phyloP scores from a whole-genome alignment of 2,113 vertebrate genomes.

The Prionailurus bengalensis region DNA sequence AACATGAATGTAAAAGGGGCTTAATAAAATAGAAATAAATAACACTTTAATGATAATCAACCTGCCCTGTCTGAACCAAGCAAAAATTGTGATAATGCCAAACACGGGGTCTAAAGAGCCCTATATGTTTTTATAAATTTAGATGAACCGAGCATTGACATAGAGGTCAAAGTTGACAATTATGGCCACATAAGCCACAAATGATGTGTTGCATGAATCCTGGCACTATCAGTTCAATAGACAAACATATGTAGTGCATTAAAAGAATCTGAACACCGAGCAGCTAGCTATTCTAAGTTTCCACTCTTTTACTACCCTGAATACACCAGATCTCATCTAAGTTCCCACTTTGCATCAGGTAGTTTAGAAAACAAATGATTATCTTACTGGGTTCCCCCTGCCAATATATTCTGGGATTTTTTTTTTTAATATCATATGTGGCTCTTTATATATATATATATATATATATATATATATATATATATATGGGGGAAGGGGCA shows the following conservation, averaged over 20 bases:
- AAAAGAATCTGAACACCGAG: not conserved
- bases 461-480: too few species aligned
- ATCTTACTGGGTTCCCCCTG: not conserved
- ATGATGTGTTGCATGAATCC: not conserved
- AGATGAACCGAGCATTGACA: conserved; percentile 70
- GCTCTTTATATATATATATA: not conserved
- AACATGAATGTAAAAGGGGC: conserved; percentile 90
- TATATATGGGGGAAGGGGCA: too few species aligned
- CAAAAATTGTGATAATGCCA: conserved; percentile 85
- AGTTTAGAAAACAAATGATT: not conserved
- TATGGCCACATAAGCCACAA: not conserved
- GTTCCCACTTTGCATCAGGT: not conserved
- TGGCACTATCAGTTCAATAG: not conserved
- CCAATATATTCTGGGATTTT: not conserved
- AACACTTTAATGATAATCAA: conserved; percentile 91
- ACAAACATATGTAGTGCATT: not conserved
- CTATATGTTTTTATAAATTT: conserved; percentile 81
- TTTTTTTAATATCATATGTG: not conserved
- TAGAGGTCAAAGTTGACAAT: conserved; percentile 52
- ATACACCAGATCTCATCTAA: not conserved
- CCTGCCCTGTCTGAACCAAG: conserved; percentile 86
- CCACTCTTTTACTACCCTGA: not conserved
- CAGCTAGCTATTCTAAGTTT: not conserved
- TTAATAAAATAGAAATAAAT: conserved; percentile 93
- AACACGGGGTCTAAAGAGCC: conserved; percentile 77